Percentiles rank a stretch among this genome's conserved stretches.
Evolutionary conservation across 1,140 invertebrate species (phyloP).

Genomic region (Atta cephalotes): DNA sequence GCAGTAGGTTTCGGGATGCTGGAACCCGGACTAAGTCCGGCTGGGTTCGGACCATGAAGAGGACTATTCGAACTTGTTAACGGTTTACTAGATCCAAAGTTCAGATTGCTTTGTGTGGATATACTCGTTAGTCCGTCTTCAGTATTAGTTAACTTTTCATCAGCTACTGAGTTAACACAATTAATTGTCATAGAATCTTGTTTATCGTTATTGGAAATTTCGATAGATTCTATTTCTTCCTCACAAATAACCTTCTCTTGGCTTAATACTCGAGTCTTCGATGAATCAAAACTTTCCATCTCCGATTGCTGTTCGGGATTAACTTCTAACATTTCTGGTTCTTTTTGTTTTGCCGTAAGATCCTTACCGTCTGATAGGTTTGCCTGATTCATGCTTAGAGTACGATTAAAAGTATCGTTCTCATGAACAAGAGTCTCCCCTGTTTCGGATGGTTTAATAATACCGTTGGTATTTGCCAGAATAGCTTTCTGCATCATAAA

Average conservation of each 20-base stretch:
- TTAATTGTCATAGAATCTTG: neutral
- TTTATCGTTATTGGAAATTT: neutral
- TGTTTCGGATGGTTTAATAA: constrained; percentile 74
- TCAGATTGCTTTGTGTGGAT: constrained; percentile 27
- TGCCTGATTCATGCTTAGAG: constrained; percentile 78
- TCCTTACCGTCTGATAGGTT: constrained; percentile 74
- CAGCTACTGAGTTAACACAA: constrained; percentile 1
- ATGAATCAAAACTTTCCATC: neutral
- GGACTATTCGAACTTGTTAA: constrained; percentile 37
- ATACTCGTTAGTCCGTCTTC: constrained; percentile 16
- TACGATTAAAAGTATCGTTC: constrained; percentile 70
- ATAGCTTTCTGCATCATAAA: constrained; percentile 76
- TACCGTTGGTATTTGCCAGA: constrained; percentile 75
- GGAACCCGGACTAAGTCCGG: constrained; percentile 85
- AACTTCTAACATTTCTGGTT: constrained; percentile 5
- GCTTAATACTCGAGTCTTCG: constrained; percentile 21
- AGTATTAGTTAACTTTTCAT: constrained; percentile 5
- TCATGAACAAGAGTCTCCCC: constrained; percentile 54
- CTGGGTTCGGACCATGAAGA: constrained; percentile 53
- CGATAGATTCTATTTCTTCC: neutral
- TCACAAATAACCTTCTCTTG: constrained; percentile 21
- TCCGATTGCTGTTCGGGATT: neutral
- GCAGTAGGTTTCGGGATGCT: constrained; percentile 96
- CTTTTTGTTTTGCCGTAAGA: constrained; percentile 10
- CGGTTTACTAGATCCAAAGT: constrained; percentile 56